These are phyloP conservation scores for Agrotis clavis DNA, from an alignment of 2,888 invertebrate genomes.

Conservation along the genomic window DNA sequence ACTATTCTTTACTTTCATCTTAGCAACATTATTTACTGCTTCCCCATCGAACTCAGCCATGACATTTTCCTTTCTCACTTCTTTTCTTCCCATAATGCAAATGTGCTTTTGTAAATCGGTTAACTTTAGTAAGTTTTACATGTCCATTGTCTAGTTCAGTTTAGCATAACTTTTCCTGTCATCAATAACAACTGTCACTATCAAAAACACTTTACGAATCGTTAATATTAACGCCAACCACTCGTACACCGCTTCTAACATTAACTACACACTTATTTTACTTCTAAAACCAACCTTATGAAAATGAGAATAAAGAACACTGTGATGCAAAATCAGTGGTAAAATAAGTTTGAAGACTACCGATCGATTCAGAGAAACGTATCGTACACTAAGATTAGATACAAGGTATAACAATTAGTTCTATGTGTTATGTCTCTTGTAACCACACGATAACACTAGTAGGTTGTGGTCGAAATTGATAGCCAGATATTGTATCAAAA, in stretches of 20 bases:
- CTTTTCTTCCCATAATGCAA: background rate
- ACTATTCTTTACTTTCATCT: background rate
- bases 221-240: background rate
- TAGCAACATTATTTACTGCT: background rate
- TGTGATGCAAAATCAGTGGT: background rate
- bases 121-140: background rate
- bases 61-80: background rate
- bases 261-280: background rate
- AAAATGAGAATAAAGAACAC: background rate
- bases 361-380: constrained; percentile 32
- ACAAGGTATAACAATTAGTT: constrained; percentile 42
- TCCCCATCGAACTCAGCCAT: background rate
- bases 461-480: constrained; percentile 59
- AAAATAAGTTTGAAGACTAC: background rate
- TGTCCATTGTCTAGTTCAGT: background rate
- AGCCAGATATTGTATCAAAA: constrained; percentile 37
- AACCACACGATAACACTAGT: constrained; percentile 56
- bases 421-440: constrained; percentile 38
- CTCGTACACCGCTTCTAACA: background rate
- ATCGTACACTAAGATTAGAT: constrained; percentile 39
- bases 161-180: background rate
- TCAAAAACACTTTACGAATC: background rate
- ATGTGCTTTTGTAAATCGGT: background rate
- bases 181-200: background rate
- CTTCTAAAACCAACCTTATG: background rate